A percentile compares a stretch with the other conserved stretches of the same genome.
Evolutionary conservation across 2,113 vertebrate genomes (phyloP).

Genomic region (Podarcis raffonei): DNA sequence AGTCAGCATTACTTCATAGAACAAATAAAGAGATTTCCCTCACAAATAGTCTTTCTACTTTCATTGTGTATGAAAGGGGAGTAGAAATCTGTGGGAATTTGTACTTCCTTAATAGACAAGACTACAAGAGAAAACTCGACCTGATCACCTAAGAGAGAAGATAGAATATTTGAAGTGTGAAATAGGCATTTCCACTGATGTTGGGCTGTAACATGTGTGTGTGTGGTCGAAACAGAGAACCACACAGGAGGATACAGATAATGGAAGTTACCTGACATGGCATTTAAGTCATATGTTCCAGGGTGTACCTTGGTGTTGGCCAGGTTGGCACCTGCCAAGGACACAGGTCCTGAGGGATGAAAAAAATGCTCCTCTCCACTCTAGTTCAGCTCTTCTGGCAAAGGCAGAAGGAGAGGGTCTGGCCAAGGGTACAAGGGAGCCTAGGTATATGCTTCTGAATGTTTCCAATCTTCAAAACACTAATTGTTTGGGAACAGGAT

Average conservation of each 20-base stretch:
- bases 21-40: not conserved
- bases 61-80: not conserved
- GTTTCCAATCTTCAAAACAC: not conserved
- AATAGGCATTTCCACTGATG: not conserved
- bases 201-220: not conserved
- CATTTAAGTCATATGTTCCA: not conserved
- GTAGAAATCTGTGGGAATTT: not conserved
- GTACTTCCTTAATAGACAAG: not conserved
- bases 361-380: too few relatives aligned
- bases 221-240: not conserved
- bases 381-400: too few relatives aligned
- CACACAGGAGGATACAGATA: not conserved
- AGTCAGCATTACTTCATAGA: not conserved
- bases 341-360: too few relatives aligned
- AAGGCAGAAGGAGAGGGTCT: too few relatives aligned
- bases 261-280: not conserved
- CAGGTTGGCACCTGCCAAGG: too few relatives aligned
- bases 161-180: not conserved
- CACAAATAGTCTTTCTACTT: not conserved
- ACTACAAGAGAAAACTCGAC: not conserved
- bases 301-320: too few relatives aligned
- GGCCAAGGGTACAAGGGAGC: too few relatives aligned
- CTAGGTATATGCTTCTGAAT: too few relatives aligned
- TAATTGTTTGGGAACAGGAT: not conserved
- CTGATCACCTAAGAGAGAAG: not conserved